Conservation (phyloP, 92 coral and sea anemone species). For the Desmophyllum pertusum region DNA sequence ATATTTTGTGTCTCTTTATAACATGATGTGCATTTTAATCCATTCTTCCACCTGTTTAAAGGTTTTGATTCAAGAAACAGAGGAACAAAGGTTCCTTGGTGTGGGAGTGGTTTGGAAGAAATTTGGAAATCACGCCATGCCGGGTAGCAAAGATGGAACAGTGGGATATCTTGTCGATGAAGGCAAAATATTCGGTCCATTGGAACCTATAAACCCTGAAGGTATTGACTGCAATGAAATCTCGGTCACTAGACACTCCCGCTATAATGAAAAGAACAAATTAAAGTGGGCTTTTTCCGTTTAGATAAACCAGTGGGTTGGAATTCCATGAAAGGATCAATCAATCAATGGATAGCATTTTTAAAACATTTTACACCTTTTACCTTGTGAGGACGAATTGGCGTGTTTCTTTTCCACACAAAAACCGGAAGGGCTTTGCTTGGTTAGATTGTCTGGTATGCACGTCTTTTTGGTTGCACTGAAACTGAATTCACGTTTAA, state of each 20-base stretch:
- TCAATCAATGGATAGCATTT: no score
- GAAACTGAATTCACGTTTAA: no score
- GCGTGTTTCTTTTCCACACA: no score
- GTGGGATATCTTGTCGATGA: conserved; percentile 26
- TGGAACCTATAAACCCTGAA: neutral
- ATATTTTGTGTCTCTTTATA: neutral
- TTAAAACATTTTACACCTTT: no score
- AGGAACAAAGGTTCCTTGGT: neutral
- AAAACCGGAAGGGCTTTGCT: neutral
- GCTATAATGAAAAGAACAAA: no score
- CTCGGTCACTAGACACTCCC: no score
- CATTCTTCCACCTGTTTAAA: neutral
- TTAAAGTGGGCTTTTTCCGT: no score
- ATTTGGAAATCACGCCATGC: conserved; percentile 13
- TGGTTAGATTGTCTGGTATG: neutral
- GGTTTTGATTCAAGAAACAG: conserved; percentile 30
- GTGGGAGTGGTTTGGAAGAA: conserved; percentile 31
- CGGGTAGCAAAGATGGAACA: neutral
- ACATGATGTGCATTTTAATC: neutral
- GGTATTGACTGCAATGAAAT: no score
- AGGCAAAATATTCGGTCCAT: conserved; percentile 34
- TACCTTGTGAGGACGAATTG: no score
- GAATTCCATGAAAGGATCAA: no score
- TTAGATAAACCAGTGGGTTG: no score
- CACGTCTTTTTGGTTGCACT: neutral